Evolutionary conservation across 2,113 vertebrate genomes (phyloP).

Genomic region (Eudyptes chrysolophus): DNA sequence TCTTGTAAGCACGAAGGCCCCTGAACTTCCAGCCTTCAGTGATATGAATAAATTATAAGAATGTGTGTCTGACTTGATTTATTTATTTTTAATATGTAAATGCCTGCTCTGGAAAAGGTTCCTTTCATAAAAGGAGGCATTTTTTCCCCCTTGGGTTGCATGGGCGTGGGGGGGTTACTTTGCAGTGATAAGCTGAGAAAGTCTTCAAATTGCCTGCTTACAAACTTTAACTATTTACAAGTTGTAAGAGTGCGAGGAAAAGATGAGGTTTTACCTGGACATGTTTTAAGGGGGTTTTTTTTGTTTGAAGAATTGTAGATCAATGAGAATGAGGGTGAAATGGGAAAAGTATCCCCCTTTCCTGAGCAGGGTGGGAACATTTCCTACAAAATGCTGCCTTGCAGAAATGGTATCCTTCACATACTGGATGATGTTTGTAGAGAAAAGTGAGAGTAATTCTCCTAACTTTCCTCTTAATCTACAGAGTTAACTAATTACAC

Average conservation of each 20-base stretch:
- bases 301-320: not conserved
- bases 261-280: not conserved
- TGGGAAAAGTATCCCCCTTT: not conserved
- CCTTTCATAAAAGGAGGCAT: not conserved
- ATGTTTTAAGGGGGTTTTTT: not conserved
- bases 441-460: not conserved
- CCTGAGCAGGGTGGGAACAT: not conserved
- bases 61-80: conserved; percentile 7
- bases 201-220: not conserved
- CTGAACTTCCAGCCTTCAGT: not conserved
- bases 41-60: conserved; percentile 50
- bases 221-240: not conserved
- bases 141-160: not conserved
- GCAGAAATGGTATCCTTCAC: accelerated
- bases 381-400: not conserved
- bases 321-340: not conserved
- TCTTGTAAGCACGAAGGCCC: conserved; percentile 2
- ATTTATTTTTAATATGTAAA: conserved; percentile 14
- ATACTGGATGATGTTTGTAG: not conserved
- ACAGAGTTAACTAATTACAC: not conserved
- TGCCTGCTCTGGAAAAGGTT: not conserved
- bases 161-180: accelerated
- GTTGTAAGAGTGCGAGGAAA: accelerated
- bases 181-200: not conserved
- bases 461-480: not conserved